Conservation (phyloP, 2,888 invertebrate genomes). For the Apotomis betuletana region DNA sequence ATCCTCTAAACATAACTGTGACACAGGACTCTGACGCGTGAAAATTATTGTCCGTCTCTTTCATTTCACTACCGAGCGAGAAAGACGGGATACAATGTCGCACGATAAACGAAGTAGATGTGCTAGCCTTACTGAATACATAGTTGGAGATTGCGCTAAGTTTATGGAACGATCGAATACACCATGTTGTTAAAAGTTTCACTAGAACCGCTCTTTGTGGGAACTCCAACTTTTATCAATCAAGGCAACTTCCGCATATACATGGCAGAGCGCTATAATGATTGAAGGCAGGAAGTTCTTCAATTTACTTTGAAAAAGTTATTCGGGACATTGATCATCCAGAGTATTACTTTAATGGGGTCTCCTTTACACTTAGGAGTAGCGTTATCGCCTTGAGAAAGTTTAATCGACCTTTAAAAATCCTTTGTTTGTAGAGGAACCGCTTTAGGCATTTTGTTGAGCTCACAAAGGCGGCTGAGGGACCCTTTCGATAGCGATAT, state of each 20-base stretch:
- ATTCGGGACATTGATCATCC: constrained; percentile 36
- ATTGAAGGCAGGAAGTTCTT: constrained; percentile 19
- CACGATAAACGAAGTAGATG: too few relatives aligned
- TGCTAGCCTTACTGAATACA: neutral
- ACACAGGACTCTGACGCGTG: too few relatives aligned
- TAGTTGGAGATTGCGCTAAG: neutral
- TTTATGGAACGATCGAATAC: neutral
- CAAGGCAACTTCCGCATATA: constrained; percentile 1
- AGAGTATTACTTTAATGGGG: constrained; percentile 40
- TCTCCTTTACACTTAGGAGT: constrained; percentile 40
- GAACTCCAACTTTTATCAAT: constrained; percentile 23
- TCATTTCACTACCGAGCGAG: too few relatives aligned
- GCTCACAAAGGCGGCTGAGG: constrained; percentile 41
- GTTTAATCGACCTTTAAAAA: constrained; percentile 71
- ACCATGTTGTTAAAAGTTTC: constrained; percentile 13
- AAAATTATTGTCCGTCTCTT: too few relatives aligned
- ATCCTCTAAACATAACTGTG: too few relatives aligned
- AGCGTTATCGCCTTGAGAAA: constrained; percentile 59
- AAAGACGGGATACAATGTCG: too few relatives aligned
- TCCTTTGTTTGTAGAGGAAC: constrained; percentile 61
- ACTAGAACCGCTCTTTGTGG: neutral
- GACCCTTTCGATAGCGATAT: constrained; percentile 46
- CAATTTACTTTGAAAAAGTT: constrained; percentile 29
- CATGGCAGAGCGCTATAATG: constrained; percentile 11
- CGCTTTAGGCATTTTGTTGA: constrained; percentile 49